These are phyloP conservation scores for Aleiodes leptofemur DNA, from an alignment of 2,888 invertebrate species.

Conservation along the genomic window DNA sequence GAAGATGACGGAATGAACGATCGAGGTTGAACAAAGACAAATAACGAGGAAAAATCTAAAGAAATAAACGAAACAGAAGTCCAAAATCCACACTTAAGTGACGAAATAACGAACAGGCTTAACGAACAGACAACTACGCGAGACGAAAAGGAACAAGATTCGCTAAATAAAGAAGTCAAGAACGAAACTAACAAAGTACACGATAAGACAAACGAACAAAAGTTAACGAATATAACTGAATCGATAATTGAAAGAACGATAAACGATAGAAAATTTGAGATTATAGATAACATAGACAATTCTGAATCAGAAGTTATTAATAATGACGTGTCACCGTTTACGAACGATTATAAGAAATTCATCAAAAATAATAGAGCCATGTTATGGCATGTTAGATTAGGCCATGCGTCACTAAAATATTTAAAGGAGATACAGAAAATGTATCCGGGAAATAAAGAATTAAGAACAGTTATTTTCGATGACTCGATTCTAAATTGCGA, in stretches of 20 bases:
- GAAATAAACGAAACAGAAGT: conserved; percentile 13
- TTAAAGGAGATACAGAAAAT: conserved; percentile 55
- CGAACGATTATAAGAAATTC: background rate
- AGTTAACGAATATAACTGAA: background rate
- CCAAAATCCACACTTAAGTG: conserved; percentile 15
- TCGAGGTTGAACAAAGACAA: too few species aligned
- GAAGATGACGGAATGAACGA: too few species aligned
- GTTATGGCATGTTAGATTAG: conserved; percentile 53
- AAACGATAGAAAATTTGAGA: conserved; percentile 16
- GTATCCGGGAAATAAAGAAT: conserved; percentile 35
- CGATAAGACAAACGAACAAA: background rate
- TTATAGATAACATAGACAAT: conserved; percentile 14
- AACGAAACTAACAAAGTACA: conserved; percentile 30
- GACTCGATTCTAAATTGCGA: conserved; percentile 57
- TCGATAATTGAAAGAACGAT: conserved; percentile 7
- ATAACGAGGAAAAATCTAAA: too few species aligned
- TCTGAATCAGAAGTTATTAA: background rate
- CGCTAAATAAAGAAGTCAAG: conserved; percentile 37
- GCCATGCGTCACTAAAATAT: conserved; percentile 55
- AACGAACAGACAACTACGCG: conserved; percentile 41
- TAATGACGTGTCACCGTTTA: too few species aligned
- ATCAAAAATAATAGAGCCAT: conserved; percentile 39
- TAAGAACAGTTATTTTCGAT: conserved; percentile 56
- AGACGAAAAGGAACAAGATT: conserved; percentile 25
- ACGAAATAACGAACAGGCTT: conserved; percentile 35